Evolutionary conservation across 2,113 vertebrate genomes (phyloP), one percentile per base, ranked within the genome.

Genomic region (Rhea americana): DNA sequence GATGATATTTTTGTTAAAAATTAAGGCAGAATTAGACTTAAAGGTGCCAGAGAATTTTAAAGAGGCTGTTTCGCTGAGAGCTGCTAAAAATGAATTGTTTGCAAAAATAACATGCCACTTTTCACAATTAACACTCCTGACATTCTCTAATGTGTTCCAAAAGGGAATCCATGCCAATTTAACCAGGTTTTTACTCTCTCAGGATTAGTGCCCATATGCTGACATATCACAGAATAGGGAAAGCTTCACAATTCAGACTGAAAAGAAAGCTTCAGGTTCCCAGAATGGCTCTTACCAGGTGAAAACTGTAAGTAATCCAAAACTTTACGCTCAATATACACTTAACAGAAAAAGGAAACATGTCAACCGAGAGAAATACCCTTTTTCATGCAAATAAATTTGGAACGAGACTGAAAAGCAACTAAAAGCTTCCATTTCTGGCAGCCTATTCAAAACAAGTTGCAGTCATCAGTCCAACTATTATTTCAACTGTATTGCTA

Each of bases 311-410:
- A 81, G 72, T 48, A 65, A 87, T 2, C 72, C 72, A 6, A 39
- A 58, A n/a, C 9, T 17, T 14, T 19, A n/a, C 6, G 32, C 30
- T n/a, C 30, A n/a, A 32, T 1, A 11, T 2, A 13, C 2, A 2
- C 13, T 47, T 41, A 26, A 10, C 37, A 47, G 55, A 59, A 32
- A 53, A 16, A 13, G 51, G 19, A 11, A 43, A 58, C 10, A 19
- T 2, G 20, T 39, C 17, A 11, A 37, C 61, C 11, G 12, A 32
- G 19, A 70, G 63, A 51, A 58, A 48, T 2, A 8, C 32, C 71
- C 61, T 58, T 66, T 56, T 13, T 21, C 61, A 32, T 1, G 13
- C 22, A 50, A 76, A n/a, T 35, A 50, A 18, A 26, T 14, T 11
- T 26, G 18, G 72, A 53, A 30, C 6, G 5, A 21, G 48, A 13